phyloP scores from a whole-genome alignment of 1,140 invertebrate genomes.

The Galendromus occidentalis region DNA sequence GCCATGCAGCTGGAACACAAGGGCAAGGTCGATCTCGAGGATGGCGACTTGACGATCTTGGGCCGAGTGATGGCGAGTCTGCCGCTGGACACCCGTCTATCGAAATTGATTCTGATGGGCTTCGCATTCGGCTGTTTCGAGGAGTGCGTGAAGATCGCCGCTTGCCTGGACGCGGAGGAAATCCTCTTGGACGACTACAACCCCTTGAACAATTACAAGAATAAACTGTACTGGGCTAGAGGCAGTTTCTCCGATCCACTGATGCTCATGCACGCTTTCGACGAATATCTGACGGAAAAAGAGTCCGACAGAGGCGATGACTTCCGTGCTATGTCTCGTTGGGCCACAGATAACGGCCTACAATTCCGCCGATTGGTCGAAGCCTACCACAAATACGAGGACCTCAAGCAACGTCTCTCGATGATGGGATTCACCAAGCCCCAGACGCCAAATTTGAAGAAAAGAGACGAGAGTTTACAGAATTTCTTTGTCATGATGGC shows the following conservation, averaged over 20 bases:
- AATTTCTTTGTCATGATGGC: not conserved
- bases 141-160: conserved; percentile 70
- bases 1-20: conserved; percentile 35
- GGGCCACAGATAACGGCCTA: not conserved
- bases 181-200: not conserved
- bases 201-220: not conserved
- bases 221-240: not conserved
- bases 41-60: conserved; percentile 75
- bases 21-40: conserved; percentile 34
- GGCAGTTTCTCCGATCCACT: not conserved
- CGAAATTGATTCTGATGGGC: conserved; percentile 68
- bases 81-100: conserved; percentile 56
- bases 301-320: not conserved
- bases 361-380: not conserved
- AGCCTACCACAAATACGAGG: not conserved
- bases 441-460: not conserved
- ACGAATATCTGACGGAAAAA: not conserved
- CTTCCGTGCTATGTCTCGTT: not conserved
- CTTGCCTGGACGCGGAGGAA: conserved; percentile 17
- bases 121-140: conserved; percentile 63
- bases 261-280: not conserved
- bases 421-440: not conserved
- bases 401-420: not conserved
- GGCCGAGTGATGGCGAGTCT: conserved; percentile 59
- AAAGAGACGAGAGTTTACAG: not conserved